Base-by-base conservation (phyloP, 2,797 vertebrate genomes). In the Platyrinchus mystaceus region DNA sequence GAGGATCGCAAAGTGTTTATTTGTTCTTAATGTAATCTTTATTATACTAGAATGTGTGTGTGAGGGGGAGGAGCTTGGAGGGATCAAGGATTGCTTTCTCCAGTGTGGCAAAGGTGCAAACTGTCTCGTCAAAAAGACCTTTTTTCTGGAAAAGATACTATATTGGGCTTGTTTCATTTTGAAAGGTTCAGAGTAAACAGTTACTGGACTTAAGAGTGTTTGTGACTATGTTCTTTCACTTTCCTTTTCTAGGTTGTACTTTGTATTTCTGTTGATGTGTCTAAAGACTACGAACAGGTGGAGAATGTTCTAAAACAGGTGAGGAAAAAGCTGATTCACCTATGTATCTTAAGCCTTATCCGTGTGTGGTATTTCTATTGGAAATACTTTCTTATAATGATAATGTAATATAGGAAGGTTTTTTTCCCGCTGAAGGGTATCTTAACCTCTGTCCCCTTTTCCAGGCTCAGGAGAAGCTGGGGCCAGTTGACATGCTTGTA, bases 231-330 rank as follows among this genome's bases (percentile, higher is more conserved):
- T 69, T 49, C 36, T 78, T 90, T 91, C 7, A 5, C 32, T 84
- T 94, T 63, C 49, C 14, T 90, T 82, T 91, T 60, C 69, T 95
- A 99, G 99, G 99, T 99, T 86, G 99, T 99, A 75, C 98, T 99
- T 4, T 99, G 99, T 96, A 99, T 99, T 97, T 99, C 99, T 9
- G 99, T 99, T 56, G 99, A 99, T 92, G 98, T 99, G 36, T 98
- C 99, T 46, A 99, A 99, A 97, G 99, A 99, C 89, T 99, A 99
- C 1, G 97, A 98, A 92, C 98, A 99, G 94, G 99, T 99, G 93
- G 99, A 99, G 96, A 99, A 98, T 55, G 99, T 99, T 94, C 98
- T 99, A 64, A 99, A 99, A 97, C 99, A 99, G 98, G 99, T 99
- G 97, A 97, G 96, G 67, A 89, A 73, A 10, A 44, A n/a, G 52